Percentiles rank a stretch among this genome's conserved stretches.
phyloP scores from a whole-genome alignment of 2,888 invertebrate species.

The Scaptomyza caliginosa region DNA sequence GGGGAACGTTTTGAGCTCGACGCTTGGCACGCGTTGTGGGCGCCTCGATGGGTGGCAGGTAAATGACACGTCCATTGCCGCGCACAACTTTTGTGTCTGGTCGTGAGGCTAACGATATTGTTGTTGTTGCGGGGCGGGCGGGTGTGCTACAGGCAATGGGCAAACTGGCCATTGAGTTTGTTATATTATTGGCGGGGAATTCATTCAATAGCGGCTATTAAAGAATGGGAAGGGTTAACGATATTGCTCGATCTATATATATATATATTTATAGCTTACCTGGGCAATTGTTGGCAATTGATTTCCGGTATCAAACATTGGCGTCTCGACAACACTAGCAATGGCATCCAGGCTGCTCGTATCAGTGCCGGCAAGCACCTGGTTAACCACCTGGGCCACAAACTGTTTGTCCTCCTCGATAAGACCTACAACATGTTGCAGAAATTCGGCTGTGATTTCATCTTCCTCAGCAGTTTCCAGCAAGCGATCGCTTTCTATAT shows the following conservation, averaged over 20 bases:
- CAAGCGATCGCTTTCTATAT: slow-evolving; percentile 76
- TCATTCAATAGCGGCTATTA: slow-evolving; percentile 20
- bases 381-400: slow-evolving; percentile 90
- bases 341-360: slow-evolving; percentile 39
- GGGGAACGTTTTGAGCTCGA: slow-evolving; percentile 84
- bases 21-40: slow-evolving; percentile 91
- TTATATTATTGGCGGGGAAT: slow-evolving; percentile 7
- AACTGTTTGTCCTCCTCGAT: slow-evolving; percentile 88
- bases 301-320: slow-evolving; percentile 25
- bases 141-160: slow-evolving; percentile 63
- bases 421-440: slow-evolving; percentile 90
- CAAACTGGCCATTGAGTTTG: slow-evolving; percentile 14
- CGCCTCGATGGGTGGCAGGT: slow-evolving; percentile 92
- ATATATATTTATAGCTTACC: slow-evolving; percentile 1
- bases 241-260: neutral
- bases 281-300: slow-evolving; percentile 24
- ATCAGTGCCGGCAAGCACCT: slow-evolving; percentile 84
- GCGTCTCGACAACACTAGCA: slow-evolving; percentile 25
- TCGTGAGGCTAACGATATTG: slow-evolving; percentile 31
- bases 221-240: neutral
- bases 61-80: slow-evolving; percentile 90
- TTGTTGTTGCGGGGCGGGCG: slow-evolving; percentile 25
- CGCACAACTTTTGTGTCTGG: slow-evolving; percentile 89
- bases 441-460: slow-evolving; percentile 88
- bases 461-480: slow-evolving; percentile 86